Evolutionary conservation across 2,797 vertebrate genomes (phyloP), one percentile per base, ranked within the genome.

Genomic region (Tolypeutes matacus): DNA sequence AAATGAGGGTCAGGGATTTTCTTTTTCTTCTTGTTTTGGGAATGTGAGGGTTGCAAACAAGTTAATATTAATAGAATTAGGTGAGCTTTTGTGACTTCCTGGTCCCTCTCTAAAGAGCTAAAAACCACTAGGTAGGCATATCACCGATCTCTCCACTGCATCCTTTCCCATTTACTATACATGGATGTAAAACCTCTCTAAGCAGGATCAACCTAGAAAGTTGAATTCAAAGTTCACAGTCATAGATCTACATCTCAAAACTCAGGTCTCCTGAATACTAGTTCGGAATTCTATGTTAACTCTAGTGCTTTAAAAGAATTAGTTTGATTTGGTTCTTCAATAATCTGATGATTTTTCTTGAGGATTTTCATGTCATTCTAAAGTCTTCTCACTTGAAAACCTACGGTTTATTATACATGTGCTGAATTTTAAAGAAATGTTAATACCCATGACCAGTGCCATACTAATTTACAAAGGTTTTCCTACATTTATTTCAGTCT

Each of bases 401-500:
- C 67, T 94, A 42, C 13, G 69, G 46, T 60, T 81, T 75, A 80
- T 67, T 73, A 72, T 80, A 77, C 20, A 58, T 82, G 78, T 92
- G 29, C 67, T 93, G 23, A 94, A 64, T 90, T 94, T 62, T 92
- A 77, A 86, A 76, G 88, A 70, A 58, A 25, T 94, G 77, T 85
- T 88, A n/a, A 90, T 95, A 75, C 31, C 86, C 15, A 56, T 46
- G 42, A 88, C 81, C 49, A 76, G 73, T 93, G 86, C 65, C 96
- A 89, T 91, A 84, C 85, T 97, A 82, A 62, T 80, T 98, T 86
- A 97, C 97, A 95, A 97, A 96, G 39, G 60, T 93, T 94, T 93
- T 96, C 75, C 69, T 96, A n/a, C 95, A 42, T 97, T 93, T 97
- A 53, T 98, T 98, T 97, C 96, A 99, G 99, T 99, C 99, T 96